These are phyloP conservation scores for Equus quagga DNA, from an alignment of 2,113 vertebrate genomes.

Conservation along the genomic window DNA sequence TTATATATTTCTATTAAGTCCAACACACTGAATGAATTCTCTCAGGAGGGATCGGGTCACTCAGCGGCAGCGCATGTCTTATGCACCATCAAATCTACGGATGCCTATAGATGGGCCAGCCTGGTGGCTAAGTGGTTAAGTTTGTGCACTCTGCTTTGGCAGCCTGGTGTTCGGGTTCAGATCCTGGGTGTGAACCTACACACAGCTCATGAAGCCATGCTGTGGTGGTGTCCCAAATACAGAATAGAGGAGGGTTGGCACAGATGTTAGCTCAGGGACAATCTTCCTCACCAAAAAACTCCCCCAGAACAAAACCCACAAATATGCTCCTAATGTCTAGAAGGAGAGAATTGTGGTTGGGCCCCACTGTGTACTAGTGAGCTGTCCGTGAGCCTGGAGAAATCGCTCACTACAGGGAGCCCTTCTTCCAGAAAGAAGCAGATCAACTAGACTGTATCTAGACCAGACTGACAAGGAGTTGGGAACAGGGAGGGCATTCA, in stretches of 20 bases:
- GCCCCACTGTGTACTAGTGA: not conserved
- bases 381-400: not conserved
- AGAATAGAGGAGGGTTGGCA: too few relatives aligned
- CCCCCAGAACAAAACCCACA: too few relatives aligned
- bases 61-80: not conserved
- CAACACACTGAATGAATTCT: not conserved
- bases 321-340: not conserved
- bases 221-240: too few relatives aligned
- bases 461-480: not conserved
- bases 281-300: too few relatives aligned
- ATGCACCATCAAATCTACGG: not conserved
- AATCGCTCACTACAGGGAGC: not conserved
- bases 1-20: not conserved
- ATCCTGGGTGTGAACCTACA: too few relatives aligned
- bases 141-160: too few relatives aligned
- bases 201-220: too few relatives aligned
- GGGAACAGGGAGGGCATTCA: not conserved
- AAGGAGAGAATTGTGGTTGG: not conserved
- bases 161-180: too few relatives aligned
- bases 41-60: not conserved
- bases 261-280: too few relatives aligned
- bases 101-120: not conserved
- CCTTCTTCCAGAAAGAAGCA: not conserved
- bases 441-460: not conserved
- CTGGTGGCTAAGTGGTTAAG: too few relatives aligned